phyloP scores from a whole-genome alignment of 2,888 invertebrate genomes.

The Esperia sulphurella region DNA sequence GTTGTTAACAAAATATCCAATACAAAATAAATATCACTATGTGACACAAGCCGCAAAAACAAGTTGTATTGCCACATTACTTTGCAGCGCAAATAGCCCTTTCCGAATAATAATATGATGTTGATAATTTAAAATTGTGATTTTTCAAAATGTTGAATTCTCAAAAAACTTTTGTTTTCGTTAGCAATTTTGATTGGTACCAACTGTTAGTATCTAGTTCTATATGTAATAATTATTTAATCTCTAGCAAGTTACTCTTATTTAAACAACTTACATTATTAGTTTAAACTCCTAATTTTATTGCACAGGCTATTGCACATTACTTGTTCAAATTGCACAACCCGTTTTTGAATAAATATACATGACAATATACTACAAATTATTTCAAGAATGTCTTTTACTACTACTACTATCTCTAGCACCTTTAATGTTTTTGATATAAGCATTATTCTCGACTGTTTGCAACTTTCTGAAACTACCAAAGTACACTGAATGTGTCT shows the following conservation, averaged over 20 bases:
- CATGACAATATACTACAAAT: slow-evolving; percentile 18
- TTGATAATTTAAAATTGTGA: too few species aligned
- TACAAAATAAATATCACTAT: too few species aligned
- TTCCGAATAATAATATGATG: too few species aligned
- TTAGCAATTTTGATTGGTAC: too few species aligned
- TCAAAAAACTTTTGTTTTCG: too few species aligned
- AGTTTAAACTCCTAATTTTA: slow-evolving; percentile 15
- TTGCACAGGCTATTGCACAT: slow-evolving; percentile 58
- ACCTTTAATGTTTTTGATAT: slow-evolving; percentile 34
- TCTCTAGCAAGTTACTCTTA: too few species aligned
- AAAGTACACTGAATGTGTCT: slow-evolving; percentile 92
- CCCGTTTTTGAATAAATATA: slow-evolving; percentile 7
- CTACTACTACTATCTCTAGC: slow-evolving; percentile 36
- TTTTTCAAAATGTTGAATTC: too few species aligned
- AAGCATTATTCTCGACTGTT: slow-evolving; percentile 36
- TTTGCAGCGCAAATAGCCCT: too few species aligned
- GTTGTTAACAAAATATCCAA: too few species aligned
- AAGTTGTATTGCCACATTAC: too few species aligned
- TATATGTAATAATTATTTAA: neutral
- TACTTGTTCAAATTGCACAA: slow-evolving; percentile 36
- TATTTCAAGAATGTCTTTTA: slow-evolving; percentile 29
- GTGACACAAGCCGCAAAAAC: too few species aligned
- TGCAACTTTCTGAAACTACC: slow-evolving; percentile 82
- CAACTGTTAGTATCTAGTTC: neutral
- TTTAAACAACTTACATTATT: too few species aligned